phyloP scores from a whole-genome alignment of 2,888 invertebrate species.

The Pterobdella sp. region DNA sequence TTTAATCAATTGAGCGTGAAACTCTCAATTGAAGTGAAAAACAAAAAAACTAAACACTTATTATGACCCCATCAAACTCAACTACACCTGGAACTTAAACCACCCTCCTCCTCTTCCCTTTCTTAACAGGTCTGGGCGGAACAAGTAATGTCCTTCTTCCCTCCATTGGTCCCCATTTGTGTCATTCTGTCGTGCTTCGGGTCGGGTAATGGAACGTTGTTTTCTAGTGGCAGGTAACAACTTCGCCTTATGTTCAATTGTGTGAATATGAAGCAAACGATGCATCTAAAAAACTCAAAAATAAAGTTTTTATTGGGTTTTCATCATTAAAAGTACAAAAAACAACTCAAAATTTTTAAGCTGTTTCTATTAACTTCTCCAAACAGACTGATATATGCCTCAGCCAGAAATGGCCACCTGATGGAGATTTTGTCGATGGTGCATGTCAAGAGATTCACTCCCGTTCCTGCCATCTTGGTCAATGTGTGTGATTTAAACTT shows the following conservation, averaged over 20 bases:
- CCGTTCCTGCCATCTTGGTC: conserved; percentile 88
- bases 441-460: conserved; percentile 79
- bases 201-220: conserved; percentile 38
- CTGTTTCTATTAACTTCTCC: not conserved
- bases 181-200: conserved; percentile 40
- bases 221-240: conserved; percentile 49
- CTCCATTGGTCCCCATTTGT: conserved; percentile 37
- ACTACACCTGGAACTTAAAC: not conserved
- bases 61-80: not conserved
- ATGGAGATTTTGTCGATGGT: conserved; percentile 83
- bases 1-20: too few species aligned
- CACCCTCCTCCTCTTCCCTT: not conserved
- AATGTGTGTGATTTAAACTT: conserved; percentile 60
- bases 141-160: conserved; percentile 31
- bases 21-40: too few species aligned
- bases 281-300: too few species aligned
- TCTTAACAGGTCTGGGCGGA: conserved; percentile 37
- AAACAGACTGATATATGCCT: conserved; percentile 60
- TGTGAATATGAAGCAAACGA: not conserved
- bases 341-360: too few species aligned
- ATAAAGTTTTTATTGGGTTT: too few species aligned
- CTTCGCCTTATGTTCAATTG: not conserved
- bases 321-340: too few species aligned
- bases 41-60: too few species aligned
- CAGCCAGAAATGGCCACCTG: conserved; percentile 83